phyloP scores from a whole-genome alignment of 2,888 invertebrate species.

The Chalcis sispes region DNA sequence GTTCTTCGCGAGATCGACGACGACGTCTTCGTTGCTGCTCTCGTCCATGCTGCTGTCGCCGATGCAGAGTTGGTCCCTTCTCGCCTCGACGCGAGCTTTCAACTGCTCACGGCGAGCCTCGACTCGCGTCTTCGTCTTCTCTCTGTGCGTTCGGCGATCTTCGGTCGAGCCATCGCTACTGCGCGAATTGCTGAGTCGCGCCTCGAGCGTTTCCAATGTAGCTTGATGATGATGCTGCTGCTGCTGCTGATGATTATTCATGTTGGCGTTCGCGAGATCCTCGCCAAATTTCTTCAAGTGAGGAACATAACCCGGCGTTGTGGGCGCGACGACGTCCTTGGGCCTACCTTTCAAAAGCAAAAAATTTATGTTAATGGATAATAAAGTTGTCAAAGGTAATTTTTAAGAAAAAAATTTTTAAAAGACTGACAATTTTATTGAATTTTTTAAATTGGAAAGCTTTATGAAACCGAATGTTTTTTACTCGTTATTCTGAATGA shows the following conservation, averaged over 20 bases:
- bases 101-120: slow-evolving; percentile 81
- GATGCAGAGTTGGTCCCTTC: slow-evolving; percentile 79
- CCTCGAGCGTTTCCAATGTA: background rate
- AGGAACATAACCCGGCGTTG: no score
- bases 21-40: slow-evolving; percentile 50
- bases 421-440: no score
- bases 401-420: background rate
- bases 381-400: background rate
- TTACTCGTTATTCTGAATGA: no score
- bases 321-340: slow-evolving; percentile 24
- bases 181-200: slow-evolving; percentile 10
- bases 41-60: slow-evolving; percentile 84
- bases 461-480: no score
- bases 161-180: slow-evolving; percentile 48
- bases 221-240: no score
- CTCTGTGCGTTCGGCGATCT: slow-evolving; percentile 76
- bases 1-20: background rate
- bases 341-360: slow-evolving; percentile 28
- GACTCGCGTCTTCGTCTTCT: slow-evolving; percentile 82
- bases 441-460: no score
- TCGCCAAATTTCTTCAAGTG: no score
- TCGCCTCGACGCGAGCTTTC: slow-evolving; percentile 83
- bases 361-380: background rate
- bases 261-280: background rate
- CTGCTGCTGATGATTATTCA: background rate